Evolutionary conservation across 2,888 invertebrate species (phyloP), one percentile per base, ranked within the genome.

Genomic region (Drosophila neoperkinsi): DNA sequence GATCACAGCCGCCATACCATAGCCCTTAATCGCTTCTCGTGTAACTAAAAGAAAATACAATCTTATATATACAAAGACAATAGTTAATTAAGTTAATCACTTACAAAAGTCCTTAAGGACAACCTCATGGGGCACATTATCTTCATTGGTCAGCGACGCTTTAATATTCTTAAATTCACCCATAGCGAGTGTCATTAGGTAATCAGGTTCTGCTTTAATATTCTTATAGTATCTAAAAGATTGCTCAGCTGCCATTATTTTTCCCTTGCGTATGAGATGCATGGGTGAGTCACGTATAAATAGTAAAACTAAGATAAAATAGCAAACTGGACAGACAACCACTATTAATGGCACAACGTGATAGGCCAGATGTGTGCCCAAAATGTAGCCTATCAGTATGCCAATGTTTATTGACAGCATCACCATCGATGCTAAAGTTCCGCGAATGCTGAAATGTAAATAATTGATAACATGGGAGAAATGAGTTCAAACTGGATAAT

Each of bases 261-360:
- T 79, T 10, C 90, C 87, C 1, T 81, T 81, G 13, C 88, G 74
- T 25, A 93, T 70, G 0, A 93, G 74, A 72, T 91, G 79, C 52
- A 90, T 90, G 0, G 93, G 92, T 1, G 93, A 92, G 34, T 93
- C 93, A 0, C 90, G 91, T 3, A 92, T 85, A 53, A 85, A 82
- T 4, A 71, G 62, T 4, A 84, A 31, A 3, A 81, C 79, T 5
- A 79, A 65, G 5, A 88, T 10, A 0, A 91, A 75, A 52, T 91
- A 93, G 7, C 82, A 36, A 0, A 91, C 7, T 4, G 93, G 91
- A 7, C 91, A 38, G 0, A 80, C n/a, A 0, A 92, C 43, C 5
- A 90, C 79, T 1, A 90, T 53, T 38, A 85, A 87, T 3, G 93
- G 92, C 25, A 91, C 81, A 0, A 89, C 43, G 33, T 82, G 66